These are phyloP conservation scores for Dromaius novaehollandiae DNA, from an alignment of 2,113 vertebrate species.

Conservation along the genomic window DNA sequence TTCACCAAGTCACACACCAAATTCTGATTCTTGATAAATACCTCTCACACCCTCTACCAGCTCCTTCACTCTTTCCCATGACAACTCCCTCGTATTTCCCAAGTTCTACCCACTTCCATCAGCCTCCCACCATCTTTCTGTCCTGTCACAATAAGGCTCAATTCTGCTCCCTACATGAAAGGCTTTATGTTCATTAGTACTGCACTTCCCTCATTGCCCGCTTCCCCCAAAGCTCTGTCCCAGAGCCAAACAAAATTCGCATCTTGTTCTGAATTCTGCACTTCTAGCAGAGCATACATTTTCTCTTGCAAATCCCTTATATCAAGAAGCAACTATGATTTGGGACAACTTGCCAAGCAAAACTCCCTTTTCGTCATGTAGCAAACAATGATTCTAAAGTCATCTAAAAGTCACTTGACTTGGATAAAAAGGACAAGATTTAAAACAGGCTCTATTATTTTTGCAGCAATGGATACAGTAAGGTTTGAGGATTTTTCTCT, in stretches of 20 bases:
- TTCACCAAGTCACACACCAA: not conserved
- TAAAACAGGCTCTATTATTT: conserved; percentile 5
- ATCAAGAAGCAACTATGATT: not conserved
- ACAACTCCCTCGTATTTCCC: not conserved
- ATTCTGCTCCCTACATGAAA: not conserved
- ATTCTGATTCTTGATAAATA: not conserved
- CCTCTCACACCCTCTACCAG: not conserved
- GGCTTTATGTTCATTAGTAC: not conserved
- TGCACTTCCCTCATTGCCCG: rapidly evolving
- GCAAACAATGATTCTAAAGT: not conserved
- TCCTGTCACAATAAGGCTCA: not conserved
- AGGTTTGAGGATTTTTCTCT: not conserved
- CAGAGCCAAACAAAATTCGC: not conserved
- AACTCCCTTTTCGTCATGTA: not conserved
- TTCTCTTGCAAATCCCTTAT: not conserved
- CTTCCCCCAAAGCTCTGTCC: not conserved
- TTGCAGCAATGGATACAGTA: not conserved
- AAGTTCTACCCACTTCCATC: not conserved
- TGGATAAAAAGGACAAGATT: not conserved
- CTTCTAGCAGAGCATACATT: not conserved
- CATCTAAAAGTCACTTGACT: not conserved
- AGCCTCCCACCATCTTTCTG: not conserved
- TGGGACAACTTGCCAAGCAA: not conserved
- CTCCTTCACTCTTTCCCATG: not conserved
- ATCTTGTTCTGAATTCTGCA: conserved; percentile 13